These are phyloP conservation scores for Brachyalestes nurse DNA, from an alignment of 2,797 vertebrate species.

Conservation along the genomic window DNA sequence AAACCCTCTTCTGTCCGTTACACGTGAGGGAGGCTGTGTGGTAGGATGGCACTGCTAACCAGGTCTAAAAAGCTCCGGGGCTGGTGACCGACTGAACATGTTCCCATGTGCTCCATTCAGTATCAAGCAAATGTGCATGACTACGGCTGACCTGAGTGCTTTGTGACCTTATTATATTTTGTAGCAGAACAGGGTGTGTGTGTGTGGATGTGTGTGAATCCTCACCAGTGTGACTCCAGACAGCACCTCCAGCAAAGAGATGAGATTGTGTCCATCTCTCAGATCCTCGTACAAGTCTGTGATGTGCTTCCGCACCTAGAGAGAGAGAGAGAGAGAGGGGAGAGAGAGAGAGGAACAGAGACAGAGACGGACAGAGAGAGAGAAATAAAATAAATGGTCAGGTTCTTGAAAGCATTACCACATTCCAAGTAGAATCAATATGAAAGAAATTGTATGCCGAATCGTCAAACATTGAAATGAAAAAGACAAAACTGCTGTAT, in stretches of 20 bases:
- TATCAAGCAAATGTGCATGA: not conserved
- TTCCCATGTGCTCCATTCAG: not conserved
- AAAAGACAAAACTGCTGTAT: not conserved
- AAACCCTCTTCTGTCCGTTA: not conserved
- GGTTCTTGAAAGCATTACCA: no score
- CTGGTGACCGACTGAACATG: not conserved
- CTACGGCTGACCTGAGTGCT: not conserved
- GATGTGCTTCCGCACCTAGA: constrained; percentile 93
- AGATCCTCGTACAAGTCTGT: constrained; percentile 89
- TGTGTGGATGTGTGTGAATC: not conserved
- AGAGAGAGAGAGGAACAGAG: not conserved
- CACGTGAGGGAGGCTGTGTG: not conserved
- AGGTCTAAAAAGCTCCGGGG: not conserved
- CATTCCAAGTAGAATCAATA: no score
- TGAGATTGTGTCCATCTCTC: constrained; percentile 88
- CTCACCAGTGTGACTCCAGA: constrained; percentile 92
- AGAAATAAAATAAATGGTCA: not conserved
- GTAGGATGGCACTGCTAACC: not conserved
- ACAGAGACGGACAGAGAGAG: not conserved
- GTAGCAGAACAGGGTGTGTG: not conserved
- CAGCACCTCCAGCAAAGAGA: constrained; percentile 88
- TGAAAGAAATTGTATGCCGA: not conserved
- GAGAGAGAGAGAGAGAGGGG: constrained; percentile 15
- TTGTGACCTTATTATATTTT: not conserved
- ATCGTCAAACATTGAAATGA: not conserved